These are phyloP conservation scores for Lacerta bilineata DNA, from an alignment of 2,797 vertebrate species.

Conservation along the genomic window DNA sequence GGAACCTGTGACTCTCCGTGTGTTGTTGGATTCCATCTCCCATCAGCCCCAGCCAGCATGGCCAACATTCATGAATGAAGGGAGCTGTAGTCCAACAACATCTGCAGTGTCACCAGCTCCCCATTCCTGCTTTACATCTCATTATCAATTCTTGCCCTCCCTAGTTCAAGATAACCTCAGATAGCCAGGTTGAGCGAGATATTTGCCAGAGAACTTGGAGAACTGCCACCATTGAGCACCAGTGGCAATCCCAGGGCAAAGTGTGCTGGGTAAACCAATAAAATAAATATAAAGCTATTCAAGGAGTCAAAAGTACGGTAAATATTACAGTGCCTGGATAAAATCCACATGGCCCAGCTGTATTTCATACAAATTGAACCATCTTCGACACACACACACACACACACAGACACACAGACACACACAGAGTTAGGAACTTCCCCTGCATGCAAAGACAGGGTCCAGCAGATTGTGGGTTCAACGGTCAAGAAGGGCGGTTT, in stretches of 20 bases:
- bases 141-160: not conserved
- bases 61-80: too few species aligned
- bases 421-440: too few species aligned
- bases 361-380: not conserved
- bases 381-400: not conserved
- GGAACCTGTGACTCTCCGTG: too few species aligned
- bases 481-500: too few species aligned
- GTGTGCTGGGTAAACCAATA: not conserved
- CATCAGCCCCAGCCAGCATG: not conserved
- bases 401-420: too few species aligned
- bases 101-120: not conserved
- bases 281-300: not conserved
- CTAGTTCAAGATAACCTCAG: not conserved
- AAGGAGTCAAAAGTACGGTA: not conserved
- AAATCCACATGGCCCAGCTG: not conserved
- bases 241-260: not conserved
- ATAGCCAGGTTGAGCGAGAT: not conserved
- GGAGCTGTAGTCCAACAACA: not conserved
- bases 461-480: too few species aligned
- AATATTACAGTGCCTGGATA: not conserved
- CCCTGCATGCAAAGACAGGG: too few species aligned
- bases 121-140: not conserved
- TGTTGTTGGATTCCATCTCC: not conserved
- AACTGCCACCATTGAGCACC: not conserved
- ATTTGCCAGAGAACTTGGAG: not conserved